Evolutionary conservation across 1,140 invertebrate species (phyloP).

Genomic region (Drosophila bifasciata): DNA sequence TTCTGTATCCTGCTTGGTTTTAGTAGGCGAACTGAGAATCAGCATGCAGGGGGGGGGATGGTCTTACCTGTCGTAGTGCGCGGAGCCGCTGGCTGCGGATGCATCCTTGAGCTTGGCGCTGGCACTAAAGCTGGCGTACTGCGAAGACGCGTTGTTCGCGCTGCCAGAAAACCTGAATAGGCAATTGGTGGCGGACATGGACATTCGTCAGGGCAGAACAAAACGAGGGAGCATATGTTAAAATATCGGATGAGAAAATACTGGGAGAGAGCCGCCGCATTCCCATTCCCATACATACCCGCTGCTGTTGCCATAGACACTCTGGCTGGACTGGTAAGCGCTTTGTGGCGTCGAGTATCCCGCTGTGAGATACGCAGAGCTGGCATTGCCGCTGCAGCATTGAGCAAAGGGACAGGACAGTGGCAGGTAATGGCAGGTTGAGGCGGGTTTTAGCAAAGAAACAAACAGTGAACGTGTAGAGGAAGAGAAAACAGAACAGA

Average conservation of each 20-base stretch:
- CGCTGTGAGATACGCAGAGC: constrained; percentile 82
- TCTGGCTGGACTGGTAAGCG: constrained; percentile 84
- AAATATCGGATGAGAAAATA: background rate
- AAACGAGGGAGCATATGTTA: constrained; percentile 12
- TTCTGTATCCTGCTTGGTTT: constrained; percentile 7
- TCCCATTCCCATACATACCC: constrained; percentile 73
- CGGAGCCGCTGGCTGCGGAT: constrained; percentile 56
- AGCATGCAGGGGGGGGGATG: constrained; percentile 18
- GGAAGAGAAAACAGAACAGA: constrained; percentile 31
- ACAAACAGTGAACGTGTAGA: constrained; percentile 23
- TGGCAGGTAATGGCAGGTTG: constrained; percentile 2
- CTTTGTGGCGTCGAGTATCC: constrained; percentile 82
- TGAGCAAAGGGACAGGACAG: constrained; percentile 20
- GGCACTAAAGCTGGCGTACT: constrained; percentile 83
- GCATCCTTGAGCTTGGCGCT: constrained; percentile 82
- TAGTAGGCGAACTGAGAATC: background rate
- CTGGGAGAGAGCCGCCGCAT: constrained; percentile 6
- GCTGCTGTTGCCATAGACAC: constrained; percentile 84
- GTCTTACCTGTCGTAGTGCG: constrained; percentile 81
- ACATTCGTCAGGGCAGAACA: constrained; percentile 38
- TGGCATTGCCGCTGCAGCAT: constrained; percentile 76
- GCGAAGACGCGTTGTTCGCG: constrained; percentile 77
- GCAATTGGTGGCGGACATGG: constrained; percentile 17
- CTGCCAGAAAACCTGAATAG: constrained; percentile 75
- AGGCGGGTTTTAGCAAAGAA: constrained; percentile 15